A percentile compares a stretch with the other conserved stretches of the same genome.
Evolutionary conservation across 2,113 vertebrate genomes (phyloP).

Genomic region (Macrotus californicus): DNA sequence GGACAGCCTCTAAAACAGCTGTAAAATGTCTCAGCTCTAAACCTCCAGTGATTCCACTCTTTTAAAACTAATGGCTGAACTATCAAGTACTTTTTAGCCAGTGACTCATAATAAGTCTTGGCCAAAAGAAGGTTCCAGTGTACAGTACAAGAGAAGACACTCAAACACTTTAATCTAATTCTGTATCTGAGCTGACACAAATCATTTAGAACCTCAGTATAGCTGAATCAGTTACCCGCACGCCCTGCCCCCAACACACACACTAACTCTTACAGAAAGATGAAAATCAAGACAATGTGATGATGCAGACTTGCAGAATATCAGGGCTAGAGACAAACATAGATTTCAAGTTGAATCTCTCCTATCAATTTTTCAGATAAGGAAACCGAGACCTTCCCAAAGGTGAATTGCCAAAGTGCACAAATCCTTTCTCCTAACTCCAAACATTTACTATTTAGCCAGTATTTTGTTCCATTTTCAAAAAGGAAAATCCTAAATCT

Average conservation of each 20-base stretch:
- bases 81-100: neutral
- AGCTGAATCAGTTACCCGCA: neutral
- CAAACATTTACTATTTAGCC: neutral
- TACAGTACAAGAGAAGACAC: neutral
- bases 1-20: conserved; percentile 38
- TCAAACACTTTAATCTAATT: conserved; percentile 9
- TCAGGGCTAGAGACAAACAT: neutral
- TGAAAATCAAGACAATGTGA: neutral
- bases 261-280: neutral
- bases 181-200: neutral
- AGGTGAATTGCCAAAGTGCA: neutral
- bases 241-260: neutral
- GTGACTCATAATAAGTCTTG: neutral
- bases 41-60: neutral
- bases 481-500: neutral
- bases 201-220: neutral
- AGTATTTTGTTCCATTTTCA: neutral
- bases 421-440: neutral
- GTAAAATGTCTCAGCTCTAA: conserved; percentile 44
- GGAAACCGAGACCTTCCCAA: neutral
- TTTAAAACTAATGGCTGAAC: neutral
- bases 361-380: conserved; percentile 19
- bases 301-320: neutral
- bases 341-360: neutral
- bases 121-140: neutral